Conservation (phyloP, 2,888 invertebrate genomes). For the Leptothorax acervorum region DNA sequence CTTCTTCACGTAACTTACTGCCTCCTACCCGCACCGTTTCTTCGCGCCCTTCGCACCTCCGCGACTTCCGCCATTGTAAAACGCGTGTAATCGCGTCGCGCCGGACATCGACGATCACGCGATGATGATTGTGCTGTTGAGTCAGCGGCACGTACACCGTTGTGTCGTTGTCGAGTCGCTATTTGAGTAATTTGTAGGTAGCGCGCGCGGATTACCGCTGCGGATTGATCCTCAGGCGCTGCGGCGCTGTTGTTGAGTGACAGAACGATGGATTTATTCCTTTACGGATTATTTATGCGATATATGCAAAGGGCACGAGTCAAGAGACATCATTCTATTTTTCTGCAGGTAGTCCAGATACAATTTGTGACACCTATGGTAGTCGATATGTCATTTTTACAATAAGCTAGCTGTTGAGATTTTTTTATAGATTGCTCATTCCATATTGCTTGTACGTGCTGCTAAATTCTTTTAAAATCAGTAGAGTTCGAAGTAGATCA, state of each 20-base stretch:
- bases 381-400: conserved; percentile 4
- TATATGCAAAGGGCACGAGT: background rate
- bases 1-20: conserved; percentile 61
- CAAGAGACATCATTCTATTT: background rate
- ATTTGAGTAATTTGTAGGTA: conserved; percentile 56
- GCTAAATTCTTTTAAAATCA: background rate
- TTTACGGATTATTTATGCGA: conserved; percentile 1
- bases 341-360: background rate
- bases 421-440: background rate
- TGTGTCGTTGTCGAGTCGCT: conserved; percentile 53
- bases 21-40: conserved; percentile 5
- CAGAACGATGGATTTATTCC: conserved; percentile 38
- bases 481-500: background rate
- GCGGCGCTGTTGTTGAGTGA: conserved; percentile 25
- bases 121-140: conserved; percentile 56
- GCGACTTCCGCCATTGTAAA: conserved; percentile 52
- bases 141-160: conserved; percentile 45
- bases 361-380: background rate
- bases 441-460: too few species aligned
- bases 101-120: conserved; percentile 45
- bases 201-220: conserved; percentile 42
- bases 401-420: background rate
- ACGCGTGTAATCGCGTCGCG: conserved; percentile 52
- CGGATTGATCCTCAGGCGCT: conserved; percentile 10
- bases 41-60: conserved; percentile 36